phyloP scores from a whole-genome alignment of 2,888 invertebrate genomes.

The Dastarcus helophoroides region DNA sequence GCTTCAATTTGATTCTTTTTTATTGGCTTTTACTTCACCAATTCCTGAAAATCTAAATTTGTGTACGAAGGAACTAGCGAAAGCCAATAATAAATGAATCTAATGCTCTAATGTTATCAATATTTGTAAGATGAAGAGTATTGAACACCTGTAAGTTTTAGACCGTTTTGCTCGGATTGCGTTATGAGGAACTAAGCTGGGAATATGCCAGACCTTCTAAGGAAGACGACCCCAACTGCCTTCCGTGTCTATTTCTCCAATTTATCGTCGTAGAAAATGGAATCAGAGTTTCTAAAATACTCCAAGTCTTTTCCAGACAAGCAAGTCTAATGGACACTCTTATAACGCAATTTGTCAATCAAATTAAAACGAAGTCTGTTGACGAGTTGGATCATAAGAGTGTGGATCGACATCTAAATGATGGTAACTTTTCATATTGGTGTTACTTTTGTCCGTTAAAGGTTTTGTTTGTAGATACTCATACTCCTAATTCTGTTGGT shows the following conservation, averaged over 20 bases:
- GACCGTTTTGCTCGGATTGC: conserved; percentile 73
- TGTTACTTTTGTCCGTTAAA: too few relatives aligned
- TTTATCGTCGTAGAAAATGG: conserved; percentile 73
- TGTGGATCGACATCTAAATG: not conserved
- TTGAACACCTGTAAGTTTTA: too few relatives aligned
- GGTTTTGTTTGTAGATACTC: conserved; percentile 38
- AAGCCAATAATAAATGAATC: too few relatives aligned
- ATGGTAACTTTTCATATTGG: too few relatives aligned
- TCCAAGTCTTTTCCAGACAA: conserved; percentile 61
- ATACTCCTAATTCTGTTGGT: conserved; percentile 35
- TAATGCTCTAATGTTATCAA: too few relatives aligned
- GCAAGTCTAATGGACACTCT: conserved; percentile 81
- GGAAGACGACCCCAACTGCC: conserved; percentile 71
- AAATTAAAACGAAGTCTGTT: conserved; percentile 43
- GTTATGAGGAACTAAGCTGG: conserved; percentile 86
- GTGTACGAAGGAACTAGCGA: too few relatives aligned
- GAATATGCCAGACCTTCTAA: conserved; percentile 81
- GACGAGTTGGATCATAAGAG: conserved; percentile 36
- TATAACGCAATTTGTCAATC: conserved; percentile 71
- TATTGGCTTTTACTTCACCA: too few relatives aligned
- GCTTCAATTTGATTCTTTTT: too few relatives aligned
- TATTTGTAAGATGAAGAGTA: conserved; percentile 6
- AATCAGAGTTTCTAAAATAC: conserved; percentile 65
- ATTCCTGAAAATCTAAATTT: too few relatives aligned
- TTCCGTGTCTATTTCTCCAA: conserved; percentile 88